These are phyloP conservation scores for Ormia ochracea DNA, from an alignment of 2,888 invertebrate genomes.

Conservation along the genomic window DNA sequence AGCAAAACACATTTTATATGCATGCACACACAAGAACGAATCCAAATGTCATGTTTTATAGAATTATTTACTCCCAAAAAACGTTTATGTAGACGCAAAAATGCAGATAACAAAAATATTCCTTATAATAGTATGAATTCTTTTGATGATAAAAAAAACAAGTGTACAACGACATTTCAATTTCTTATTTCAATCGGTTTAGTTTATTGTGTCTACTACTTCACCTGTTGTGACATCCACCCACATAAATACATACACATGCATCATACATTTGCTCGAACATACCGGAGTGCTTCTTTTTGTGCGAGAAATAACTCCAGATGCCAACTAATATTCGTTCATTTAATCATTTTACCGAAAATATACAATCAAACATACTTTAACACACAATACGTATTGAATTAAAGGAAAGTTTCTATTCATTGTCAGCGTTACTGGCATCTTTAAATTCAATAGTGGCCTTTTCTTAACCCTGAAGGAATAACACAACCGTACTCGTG, in stretches of 20 bases:
- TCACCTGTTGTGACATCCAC: slow-evolving; percentile 41
- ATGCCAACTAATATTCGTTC: slow-evolving; percentile 21
- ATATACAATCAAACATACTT: background rate
- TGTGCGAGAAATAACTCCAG: slow-evolving; percentile 2
- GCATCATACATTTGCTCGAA: too few species aligned
- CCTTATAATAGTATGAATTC: slow-evolving; percentile 34
- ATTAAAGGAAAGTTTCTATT: slow-evolving; percentile 42
- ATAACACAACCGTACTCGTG: background rate
- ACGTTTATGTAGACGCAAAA: background rate
- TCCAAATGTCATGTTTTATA: slow-evolving; percentile 25
- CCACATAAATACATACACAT: background rate
- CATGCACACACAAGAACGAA: background rate
- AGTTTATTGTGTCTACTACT: slow-evolving; percentile 46
- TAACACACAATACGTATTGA: slow-evolving; percentile 6
- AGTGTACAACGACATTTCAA: slow-evolving; percentile 48
- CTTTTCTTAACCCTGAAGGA: slow-evolving; percentile 38
- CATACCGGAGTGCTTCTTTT: background rate
- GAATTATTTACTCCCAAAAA: slow-evolving; percentile 29
- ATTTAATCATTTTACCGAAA: slow-evolving; percentile 21
- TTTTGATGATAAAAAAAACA: background rate
- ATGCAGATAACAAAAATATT: slow-evolving; percentile 34
- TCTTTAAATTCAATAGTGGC: slow-evolving; percentile 46
- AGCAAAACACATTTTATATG: background rate
- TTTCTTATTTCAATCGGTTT: slow-evolving; percentile 56
- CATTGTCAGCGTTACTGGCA: slow-evolving; percentile 34